Conservation (phyloP, 2,797 vertebrate genomes). For the Enteromius argenteus region DNA sequence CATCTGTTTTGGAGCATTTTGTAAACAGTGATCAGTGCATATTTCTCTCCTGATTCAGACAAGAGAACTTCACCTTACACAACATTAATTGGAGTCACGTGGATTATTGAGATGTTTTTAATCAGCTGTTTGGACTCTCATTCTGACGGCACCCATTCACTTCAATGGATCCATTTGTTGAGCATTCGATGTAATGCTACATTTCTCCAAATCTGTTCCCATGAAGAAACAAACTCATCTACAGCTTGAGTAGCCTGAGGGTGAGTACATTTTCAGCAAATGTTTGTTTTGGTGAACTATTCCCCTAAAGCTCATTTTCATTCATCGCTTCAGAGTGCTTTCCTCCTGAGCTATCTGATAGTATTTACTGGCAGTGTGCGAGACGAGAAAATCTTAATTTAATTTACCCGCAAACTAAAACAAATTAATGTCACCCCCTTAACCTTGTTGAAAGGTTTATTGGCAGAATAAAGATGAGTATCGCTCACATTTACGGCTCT, state of each 20-base stretch:
- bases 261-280: background rate
- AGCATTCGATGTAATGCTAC: background rate
- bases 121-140: background rate
- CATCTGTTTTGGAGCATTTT: background rate
- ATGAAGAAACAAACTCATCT: background rate
- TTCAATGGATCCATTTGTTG: background rate
- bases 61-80: background rate
- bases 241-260: background rate
- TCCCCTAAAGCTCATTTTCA: constrained; percentile 3
- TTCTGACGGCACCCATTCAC: background rate
- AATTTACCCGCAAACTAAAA: constrained; percentile 49
- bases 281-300: background rate
- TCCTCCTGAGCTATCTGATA: background rate
- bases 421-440: constrained; percentile 50
- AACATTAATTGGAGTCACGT: background rate
- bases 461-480: constrained; percentile 53
- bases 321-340: background rate
- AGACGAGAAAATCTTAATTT: constrained; percentile 19
- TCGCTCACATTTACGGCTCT: constrained; percentile 50
- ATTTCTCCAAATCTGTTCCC: background rate
- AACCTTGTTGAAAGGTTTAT: constrained; percentile 58
- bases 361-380: background rate
- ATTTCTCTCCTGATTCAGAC: background rate
- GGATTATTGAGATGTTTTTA: background rate
- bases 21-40: background rate